Conservation (phyloP, 2,113 vertebrate genomes). For the Lynx canadensis region DNA sequence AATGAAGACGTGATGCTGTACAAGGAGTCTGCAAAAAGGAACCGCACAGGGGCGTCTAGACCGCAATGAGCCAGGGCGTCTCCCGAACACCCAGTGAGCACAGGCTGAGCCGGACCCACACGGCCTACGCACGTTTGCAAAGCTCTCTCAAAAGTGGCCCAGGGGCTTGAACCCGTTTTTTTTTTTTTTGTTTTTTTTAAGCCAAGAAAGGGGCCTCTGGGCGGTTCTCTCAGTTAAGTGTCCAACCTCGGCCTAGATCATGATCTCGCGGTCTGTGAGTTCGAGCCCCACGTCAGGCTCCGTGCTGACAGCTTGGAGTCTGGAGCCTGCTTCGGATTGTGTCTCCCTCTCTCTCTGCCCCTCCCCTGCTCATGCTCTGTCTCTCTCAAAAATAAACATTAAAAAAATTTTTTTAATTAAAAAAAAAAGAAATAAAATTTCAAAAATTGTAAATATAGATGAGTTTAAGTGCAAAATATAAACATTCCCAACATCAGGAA, state of each 20-base stretch:
- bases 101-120: accelerated
- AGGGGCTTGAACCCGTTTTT: neutral
- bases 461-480: neutral
- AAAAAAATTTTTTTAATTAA: too few species aligned
- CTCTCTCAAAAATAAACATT: too few species aligned
- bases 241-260: too few species aligned
- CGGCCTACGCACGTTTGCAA: accelerated
- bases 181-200: too few species aligned
- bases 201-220: too few species aligned
- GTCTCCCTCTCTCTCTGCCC: too few species aligned
- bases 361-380: too few species aligned
- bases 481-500: neutral
- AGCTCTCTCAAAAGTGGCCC: neutral
- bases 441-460: neutral
- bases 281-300: too few species aligned
- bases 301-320: too few species aligned
- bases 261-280: too few species aligned
- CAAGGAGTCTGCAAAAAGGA: neutral
- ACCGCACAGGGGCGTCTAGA: neutral
- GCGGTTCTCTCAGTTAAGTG: too few species aligned
- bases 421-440: neutral
- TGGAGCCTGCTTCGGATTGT: too few species aligned
- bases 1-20: neutral
- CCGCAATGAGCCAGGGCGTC: neutral
- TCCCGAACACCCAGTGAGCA: neutral